Conservation (phyloP, 2,113 vertebrate genomes). For the Danio rerio region GRCz12tu NC_133182.1:24948501-24949000, state of each 20-base stretch:
- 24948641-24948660: constrained; percentile 10
- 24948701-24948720: neutral
- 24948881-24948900: constrained; percentile 24
- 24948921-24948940: constrained; percentile 48
- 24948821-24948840: neutral
- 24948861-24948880: constrained; percentile 3
- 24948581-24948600: neutral
- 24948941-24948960: constrained; percentile 30
- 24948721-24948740: constrained; percentile 25
- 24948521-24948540: neutral
- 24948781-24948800: constrained; percentile 8
- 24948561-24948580: neutral
- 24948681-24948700: constrained; percentile 18
- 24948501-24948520: neutral
- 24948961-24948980: constrained; percentile 9
- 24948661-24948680: neutral
- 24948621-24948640: constrained; percentile 32
- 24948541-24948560: neutral
- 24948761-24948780: constrained; percentile 29
- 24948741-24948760: constrained; percentile 15
- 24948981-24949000: constrained; percentile 13
- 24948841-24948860: neutral
- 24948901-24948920: neutral
- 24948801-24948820: constrained; percentile 18
- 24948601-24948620: neutral